phyloP scores from a whole-genome alignment of 2,113 vertebrate species.

The Genyomyrus donnyi region DNA sequence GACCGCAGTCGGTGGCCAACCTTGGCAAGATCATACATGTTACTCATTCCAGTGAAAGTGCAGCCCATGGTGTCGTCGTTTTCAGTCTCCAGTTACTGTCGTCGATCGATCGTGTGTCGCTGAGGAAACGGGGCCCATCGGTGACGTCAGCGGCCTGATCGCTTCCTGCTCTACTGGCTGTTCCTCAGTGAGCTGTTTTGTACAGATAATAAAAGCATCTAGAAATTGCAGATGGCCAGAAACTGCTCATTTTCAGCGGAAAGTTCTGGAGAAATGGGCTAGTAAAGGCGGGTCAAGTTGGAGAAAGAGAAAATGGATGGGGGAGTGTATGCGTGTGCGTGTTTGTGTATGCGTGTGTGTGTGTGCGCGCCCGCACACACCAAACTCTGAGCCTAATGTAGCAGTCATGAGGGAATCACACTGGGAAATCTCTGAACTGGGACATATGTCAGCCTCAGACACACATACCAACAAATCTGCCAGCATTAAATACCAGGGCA shows the following conservation, averaged over 20 bases:
- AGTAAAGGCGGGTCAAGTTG: conserved; percentile 57
- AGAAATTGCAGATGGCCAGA: neutral
- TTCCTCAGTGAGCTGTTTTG: neutral
- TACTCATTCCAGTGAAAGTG: neutral
- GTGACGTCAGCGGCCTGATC: neutral
- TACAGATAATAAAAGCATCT: neutral
- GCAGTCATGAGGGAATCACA: neutral
- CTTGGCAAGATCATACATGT: neutral
- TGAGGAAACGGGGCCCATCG: neutral
- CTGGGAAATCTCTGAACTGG: neutral
- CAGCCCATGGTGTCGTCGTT: neutral
- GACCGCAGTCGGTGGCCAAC: neutral
- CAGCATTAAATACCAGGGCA: neutral
- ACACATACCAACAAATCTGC: neutral
- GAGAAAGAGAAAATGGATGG: neutral
- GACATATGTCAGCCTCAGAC: neutral
- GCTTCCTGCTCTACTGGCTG: neutral
- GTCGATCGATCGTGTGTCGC: neutral
- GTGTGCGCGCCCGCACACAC: too few relatives aligned
- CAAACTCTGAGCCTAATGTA: neutral
- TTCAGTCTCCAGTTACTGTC: neutral
- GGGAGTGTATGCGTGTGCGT: neutral
- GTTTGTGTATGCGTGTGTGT: too few relatives aligned
- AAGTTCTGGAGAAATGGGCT: conserved; percentile 40
- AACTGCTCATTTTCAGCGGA: neutral